phyloP scores from a whole-genome alignment of 2,797 vertebrate genomes.

The Takifugu ocellatus region DNA sequence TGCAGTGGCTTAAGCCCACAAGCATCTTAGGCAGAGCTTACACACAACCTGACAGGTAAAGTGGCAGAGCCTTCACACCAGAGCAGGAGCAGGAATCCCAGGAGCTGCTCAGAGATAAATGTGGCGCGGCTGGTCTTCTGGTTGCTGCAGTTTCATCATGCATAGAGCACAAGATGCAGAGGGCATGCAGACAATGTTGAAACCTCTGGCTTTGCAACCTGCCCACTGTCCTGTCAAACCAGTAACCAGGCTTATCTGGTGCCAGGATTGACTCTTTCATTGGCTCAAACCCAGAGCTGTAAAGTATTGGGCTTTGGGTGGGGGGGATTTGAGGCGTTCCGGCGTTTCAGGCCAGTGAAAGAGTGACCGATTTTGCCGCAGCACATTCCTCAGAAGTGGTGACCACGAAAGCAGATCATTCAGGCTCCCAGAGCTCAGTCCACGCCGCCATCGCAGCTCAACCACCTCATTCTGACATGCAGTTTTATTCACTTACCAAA shows the following conservation, averaged over 20 bases:
- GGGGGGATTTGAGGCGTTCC: slow-evolving; percentile 3
- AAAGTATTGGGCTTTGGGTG: not conserved
- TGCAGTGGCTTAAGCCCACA: slow-evolving; percentile 21
- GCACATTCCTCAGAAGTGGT: slow-evolving; percentile 64
- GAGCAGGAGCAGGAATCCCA: slow-evolving; percentile 33
- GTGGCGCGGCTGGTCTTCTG: slow-evolving; percentile 18
- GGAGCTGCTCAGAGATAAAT: slow-evolving; percentile 40
- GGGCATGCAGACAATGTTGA: slow-evolving; percentile 67
- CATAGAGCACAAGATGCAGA: slow-evolving; percentile 68
- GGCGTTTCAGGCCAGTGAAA: slow-evolving; percentile 74
- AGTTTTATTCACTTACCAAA: slow-evolving; percentile 84
- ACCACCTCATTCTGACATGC: slow-evolving; percentile 83
- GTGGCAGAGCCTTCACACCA: slow-evolving; percentile 26
- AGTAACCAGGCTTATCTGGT: slow-evolving; percentile 14
- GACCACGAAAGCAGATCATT: slow-evolving; percentile 70
- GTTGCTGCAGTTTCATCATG: slow-evolving; percentile 49
- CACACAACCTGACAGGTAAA: slow-evolving; percentile 29
- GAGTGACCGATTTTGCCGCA: slow-evolving; percentile 65
- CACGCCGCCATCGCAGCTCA: slow-evolving; percentile 65
- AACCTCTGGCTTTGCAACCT: slow-evolving; percentile 30
- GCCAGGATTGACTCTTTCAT: slow-evolving; percentile 71
- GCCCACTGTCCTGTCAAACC: slow-evolving; percentile 36
- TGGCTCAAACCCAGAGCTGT: slow-evolving; percentile 50
- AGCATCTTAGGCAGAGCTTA: slow-evolving; percentile 21
- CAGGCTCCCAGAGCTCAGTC: slow-evolving; percentile 56